These are phyloP conservation scores for Mycalesis mineus DNA, from an alignment of 2,888 invertebrate species.

Conservation along the genomic window DNA sequence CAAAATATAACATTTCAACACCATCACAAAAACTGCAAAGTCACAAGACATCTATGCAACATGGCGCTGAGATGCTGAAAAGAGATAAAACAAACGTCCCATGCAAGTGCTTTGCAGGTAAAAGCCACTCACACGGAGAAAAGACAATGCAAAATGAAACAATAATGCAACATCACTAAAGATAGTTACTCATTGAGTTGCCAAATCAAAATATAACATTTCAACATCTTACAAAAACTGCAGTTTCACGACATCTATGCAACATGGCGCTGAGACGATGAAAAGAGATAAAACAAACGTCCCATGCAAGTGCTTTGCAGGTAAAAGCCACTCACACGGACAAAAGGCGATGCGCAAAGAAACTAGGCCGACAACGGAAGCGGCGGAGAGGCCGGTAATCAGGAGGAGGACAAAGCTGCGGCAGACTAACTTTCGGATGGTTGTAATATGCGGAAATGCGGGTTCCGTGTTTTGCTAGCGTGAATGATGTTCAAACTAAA, in stretches of 20 bases:
- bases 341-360: constrained; percentile 47
- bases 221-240: too few relatives aligned
- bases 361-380: constrained; percentile 48
- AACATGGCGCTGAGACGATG: not conserved
- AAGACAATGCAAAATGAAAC: constrained; percentile 46
- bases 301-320: constrained; percentile 35
- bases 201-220: too few relatives aligned
- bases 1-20: not conserved
- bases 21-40: not conserved
- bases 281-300: constrained; percentile 16
- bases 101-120: constrained; percentile 41
- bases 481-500: too few relatives aligned
- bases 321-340: constrained; percentile 57
- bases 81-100: constrained; percentile 17
- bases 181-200: too few relatives aligned
- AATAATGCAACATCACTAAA: too few relatives aligned
- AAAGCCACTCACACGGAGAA: constrained; percentile 57
- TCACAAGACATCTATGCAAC: not conserved
- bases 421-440: not conserved
- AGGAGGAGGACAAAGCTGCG: constrained; percentile 15
- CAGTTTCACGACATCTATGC: not conserved
- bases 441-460: not conserved
- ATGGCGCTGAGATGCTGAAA: constrained; percentile 1
- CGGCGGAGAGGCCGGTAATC: constrained; percentile 14
- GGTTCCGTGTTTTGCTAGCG: too few relatives aligned